These are phyloP conservation scores for Gonocerus acuteangulatus DNA, from an alignment of 2,888 invertebrate genomes.

Conservation along the genomic window DNA sequence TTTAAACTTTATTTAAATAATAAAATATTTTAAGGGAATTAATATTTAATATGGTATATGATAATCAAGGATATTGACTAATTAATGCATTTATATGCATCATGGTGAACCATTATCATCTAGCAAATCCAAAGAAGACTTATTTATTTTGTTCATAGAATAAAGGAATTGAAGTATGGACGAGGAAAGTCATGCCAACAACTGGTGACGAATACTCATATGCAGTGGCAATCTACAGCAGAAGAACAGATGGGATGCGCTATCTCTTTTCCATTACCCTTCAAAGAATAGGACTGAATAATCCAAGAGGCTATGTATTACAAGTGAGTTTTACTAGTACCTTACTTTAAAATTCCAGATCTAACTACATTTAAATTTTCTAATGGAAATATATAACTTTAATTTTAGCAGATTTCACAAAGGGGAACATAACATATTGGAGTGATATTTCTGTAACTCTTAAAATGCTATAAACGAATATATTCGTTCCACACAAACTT, in stretches of 20 bases:
- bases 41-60: too few species aligned
- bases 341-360: background rate
- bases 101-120: too few species aligned
- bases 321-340: slow-evolving; percentile 41
- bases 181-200: slow-evolving; percentile 49
- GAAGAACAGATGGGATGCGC: slow-evolving; percentile 46
- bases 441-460: background rate
- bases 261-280: slow-evolving; percentile 43
- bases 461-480: too few species aligned
- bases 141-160: slow-evolving; percentile 33
- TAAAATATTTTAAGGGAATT: too few species aligned
- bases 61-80: too few species aligned
- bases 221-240: slow-evolving; percentile 54
- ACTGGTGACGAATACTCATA: slow-evolving; percentile 46
- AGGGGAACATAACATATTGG: background rate
- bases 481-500: background rate
- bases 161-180: slow-evolving; percentile 50
- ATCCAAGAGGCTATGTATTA: slow-evolving; percentile 42
- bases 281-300: slow-evolving; percentile 41
- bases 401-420: background rate
- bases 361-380: too few species aligned
- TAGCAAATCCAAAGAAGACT: too few species aligned
- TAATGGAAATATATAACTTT: background rate
- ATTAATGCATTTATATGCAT: too few species aligned
- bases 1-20: too few species aligned